A percentile compares a stretch with the other conserved stretches of the same genome.
phyloP scores from a whole-genome alignment of 2,113 vertebrate species.

The Lethenteron camtschaticum region DNA sequence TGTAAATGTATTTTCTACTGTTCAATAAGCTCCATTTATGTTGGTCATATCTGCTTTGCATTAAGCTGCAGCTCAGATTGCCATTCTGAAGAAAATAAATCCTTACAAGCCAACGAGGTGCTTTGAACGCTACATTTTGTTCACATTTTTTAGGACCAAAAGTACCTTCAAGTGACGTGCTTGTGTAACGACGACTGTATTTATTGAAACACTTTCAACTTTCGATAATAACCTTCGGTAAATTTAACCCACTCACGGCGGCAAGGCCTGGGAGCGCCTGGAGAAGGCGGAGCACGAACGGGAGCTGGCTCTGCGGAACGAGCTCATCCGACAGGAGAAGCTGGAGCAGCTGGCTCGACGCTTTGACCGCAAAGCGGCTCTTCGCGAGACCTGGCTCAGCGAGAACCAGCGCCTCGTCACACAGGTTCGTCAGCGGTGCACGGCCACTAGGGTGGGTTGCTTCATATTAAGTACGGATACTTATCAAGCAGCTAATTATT shows the following conservation, averaged over 20 bases:
- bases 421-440: slow-evolving; percentile 30
- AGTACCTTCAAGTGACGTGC: no score
- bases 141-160: no score
- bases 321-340: slow-evolving; percentile 92
- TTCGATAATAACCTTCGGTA: no score
- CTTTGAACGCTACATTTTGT: no score
- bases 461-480: no score
- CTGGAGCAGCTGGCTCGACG: slow-evolving; percentile 84
- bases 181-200: no score
- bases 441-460: no score
- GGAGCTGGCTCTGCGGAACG: slow-evolving; percentile 75
- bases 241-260: neutral
- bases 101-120: no score
- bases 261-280: slow-evolving; percentile 82
- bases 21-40: no score
- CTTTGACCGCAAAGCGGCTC: slow-evolving; percentile 89
- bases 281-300: slow-evolving; percentile 94
- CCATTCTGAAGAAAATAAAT: neutral
- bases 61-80: neutral
- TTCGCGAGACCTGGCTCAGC: slow-evolving; percentile 93
- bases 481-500: no score
- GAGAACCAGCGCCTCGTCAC: slow-evolving; percentile 88
- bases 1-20: no score
- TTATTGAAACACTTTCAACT: no score
- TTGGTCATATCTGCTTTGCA: neutral